Evolutionary conservation across 2,797 vertebrate genomes (phyloP).

Genomic region (Fistularia commersonii): DNA sequence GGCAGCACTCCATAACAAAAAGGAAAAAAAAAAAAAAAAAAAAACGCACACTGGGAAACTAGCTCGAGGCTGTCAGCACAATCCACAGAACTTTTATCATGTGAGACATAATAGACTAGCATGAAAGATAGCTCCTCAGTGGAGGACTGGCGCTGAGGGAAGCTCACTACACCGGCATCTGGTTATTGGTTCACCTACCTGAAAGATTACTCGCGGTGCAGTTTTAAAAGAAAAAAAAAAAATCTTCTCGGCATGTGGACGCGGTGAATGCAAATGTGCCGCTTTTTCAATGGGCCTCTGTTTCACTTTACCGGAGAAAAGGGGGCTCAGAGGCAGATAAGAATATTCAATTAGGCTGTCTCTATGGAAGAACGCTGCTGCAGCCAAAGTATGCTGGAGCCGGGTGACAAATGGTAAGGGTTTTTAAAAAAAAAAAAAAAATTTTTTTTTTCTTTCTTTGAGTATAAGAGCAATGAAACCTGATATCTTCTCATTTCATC

Average conservation of each 20-base stretch:
- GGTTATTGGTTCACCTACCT: constrained; percentile 31
- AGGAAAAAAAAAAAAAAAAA: constrained; percentile 26
- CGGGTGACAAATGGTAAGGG: constrained; percentile 43
- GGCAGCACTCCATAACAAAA: constrained; percentile 65
- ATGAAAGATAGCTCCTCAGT: constrained; percentile 18
- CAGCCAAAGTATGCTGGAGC: constrained; percentile 32
- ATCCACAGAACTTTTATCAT: constrained; percentile 58
- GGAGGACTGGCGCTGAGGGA: constrained; percentile 16
- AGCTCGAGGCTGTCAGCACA: constrained; percentile 47
- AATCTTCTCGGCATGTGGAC: constrained; percentile 7
- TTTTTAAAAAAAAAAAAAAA: too few species aligned
- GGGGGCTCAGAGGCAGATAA: constrained; percentile 54
- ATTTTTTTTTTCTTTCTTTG: constrained; percentile 35
- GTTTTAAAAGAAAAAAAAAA: too few species aligned
- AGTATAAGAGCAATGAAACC: constrained; percentile 29
- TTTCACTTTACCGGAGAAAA: constrained; percentile 42
- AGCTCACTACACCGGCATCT: constrained; percentile 19
- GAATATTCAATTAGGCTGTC: constrained; percentile 64
- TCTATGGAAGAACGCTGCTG: constrained; percentile 30
- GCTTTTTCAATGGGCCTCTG: constrained; percentile 36
- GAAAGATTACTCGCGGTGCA: constrained; percentile 21
- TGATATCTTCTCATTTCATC: constrained; percentile 54
- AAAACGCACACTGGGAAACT: constrained; percentile 24
- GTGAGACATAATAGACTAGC: constrained; percentile 32
- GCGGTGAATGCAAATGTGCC: constrained; percentile 46